Base-by-base conservation (phyloP, 1,140 invertebrate species). In the Anoplolepis gracilipes region DNA sequence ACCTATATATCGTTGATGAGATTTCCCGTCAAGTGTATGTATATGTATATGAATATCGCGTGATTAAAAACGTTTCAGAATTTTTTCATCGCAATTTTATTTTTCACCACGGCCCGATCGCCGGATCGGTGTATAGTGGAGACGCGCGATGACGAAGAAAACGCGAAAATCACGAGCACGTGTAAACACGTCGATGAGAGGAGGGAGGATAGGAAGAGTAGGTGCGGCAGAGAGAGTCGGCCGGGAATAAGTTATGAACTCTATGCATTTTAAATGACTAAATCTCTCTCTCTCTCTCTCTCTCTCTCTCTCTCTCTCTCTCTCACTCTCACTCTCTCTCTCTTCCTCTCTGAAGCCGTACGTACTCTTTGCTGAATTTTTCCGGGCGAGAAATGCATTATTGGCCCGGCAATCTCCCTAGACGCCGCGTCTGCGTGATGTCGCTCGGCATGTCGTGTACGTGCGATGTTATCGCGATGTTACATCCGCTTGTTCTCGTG, bases 231-330 rank as follows among this genome's bases (percentile, higher is more conserved):
- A 49, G 88, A 49, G 46, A 36, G 46, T 88, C 88, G 88, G 82
- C 69, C 86, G 89, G 85, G 91, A 93, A 93, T 93, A 93, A 93
- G 92, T 93, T 92, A 93, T 92, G 91, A 93, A 93, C 92, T 93
- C 92, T 92, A 93, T 93, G 92, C 92, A 93, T 93, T 93, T 93
- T 93, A 93, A 93, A 93, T 90, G 92, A 93, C 92, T 92, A 93
- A 93, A 93, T 93, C 91, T 93, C 91, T 92, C n/a, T n/a, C n/a
- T n/a, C n/a, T n/a, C n/a, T n/a, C n/a, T n/a, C n/a, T n/a, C n/a
- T n/a, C n/a, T n/a, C n/a, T n/a, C n/a, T n/a, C n/a, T n/a, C n/a
- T n/a, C n/a, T n/a, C n/a, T n/a, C n/a, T n/a, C n/a, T n/a, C n/a
- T n/a, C n/a, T n/a, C n/a, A n/a, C n/a, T n/a, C n/a, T n/a, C n/a